Base-by-base conservation (phyloP, 2,797 vertebrate species). In the Halcyon smyrnensis region DNA sequence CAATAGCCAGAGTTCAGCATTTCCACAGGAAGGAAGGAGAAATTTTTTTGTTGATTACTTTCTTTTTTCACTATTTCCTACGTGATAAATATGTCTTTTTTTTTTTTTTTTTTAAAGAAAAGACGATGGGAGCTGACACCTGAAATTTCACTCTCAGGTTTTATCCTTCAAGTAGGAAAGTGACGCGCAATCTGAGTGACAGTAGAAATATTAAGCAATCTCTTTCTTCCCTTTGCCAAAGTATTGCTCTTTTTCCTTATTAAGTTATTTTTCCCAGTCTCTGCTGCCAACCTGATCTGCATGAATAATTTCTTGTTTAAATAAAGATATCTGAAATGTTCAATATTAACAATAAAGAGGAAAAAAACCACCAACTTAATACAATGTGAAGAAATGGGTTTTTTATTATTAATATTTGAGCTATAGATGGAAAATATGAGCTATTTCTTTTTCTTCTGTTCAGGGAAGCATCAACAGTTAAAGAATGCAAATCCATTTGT, bases 231-330 rank as follows among this genome's bases (percentile, higher is more conserved):
- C 5, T 90, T 84, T 76, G 46, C 18, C 46, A 69, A 86, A 82
- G 19, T 45, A 75, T 39, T 94, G 51, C 19, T 90, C 43, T 92
- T 93, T 92, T 25, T 24, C 32, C 4, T 12, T 60, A 70, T 74
- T 92, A 89, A 83, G 95, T 94, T 97, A 43, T 63, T 71, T 91
- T 51, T 79, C 43, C n/a, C 30, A 45, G 24, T 54, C 34, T 19
- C 56, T 87, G 46, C 63, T 79, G 27, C 30, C 79, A 18, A 62
- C 39, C 34, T 73, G 37, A 79, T 79, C 73, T 93, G 46, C 84
- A 92, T 60, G 56, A 91, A 63, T 28, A 60, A 63, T 48, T 89
- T 82, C 30, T 79, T 79, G 1, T 91, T 85, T 60, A 76, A 51
- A 77, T 63, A 89, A 79, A 74, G 76, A 34, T 9, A 30, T 30